A percentile compares a stretch with the other conserved stretches of the same genome.
phyloP scores from a whole-genome alignment of 53 echinoderm and acorn worm genomes.

The Stichopus horrens region DNA sequence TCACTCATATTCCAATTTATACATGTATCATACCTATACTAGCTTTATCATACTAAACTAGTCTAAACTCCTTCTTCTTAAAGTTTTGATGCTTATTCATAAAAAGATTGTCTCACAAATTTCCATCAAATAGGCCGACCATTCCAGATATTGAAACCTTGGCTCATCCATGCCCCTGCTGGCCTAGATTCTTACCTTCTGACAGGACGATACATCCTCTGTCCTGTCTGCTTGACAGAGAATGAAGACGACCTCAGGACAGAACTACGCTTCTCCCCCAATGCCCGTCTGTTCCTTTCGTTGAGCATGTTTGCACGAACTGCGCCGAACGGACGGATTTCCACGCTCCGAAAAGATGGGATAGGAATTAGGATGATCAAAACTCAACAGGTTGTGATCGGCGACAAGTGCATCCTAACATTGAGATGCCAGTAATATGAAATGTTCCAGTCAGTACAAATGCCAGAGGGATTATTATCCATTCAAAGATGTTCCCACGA shows the following conservation, averaged over 20 bases:
- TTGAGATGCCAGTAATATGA: too few relatives aligned
- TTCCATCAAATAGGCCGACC: too few relatives aligned
- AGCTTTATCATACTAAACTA: too few relatives aligned
- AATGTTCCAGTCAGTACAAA: background rate
- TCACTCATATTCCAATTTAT: too few relatives aligned
- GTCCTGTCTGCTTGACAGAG: background rate
- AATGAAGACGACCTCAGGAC: constrained; percentile 29
- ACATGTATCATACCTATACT: too few relatives aligned
- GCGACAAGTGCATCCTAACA: background rate
- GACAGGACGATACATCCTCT: constrained; percentile 15
- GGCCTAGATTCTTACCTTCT: constrained; percentile 25
- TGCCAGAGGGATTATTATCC: background rate
- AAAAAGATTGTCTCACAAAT: too few relatives aligned
- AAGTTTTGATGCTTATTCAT: too few relatives aligned
- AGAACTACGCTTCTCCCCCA: constrained; percentile 36
- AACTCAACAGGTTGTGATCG: background rate
- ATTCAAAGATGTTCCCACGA: background rate
- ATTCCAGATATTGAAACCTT: too few relatives aligned
- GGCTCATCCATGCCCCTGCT: too few relatives aligned
- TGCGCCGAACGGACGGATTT: background rate
- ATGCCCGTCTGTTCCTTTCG: constrained; percentile 30
- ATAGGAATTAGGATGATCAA: background rate
- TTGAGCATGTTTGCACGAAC: background rate
- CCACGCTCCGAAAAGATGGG: background rate
- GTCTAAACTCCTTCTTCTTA: too few relatives aligned